Percentiles rank a stretch among this genome's conserved stretches.
phyloP scores from a whole-genome alignment of 2,113 vertebrate species.

The Periophthalmodon schlosseri region DNA sequence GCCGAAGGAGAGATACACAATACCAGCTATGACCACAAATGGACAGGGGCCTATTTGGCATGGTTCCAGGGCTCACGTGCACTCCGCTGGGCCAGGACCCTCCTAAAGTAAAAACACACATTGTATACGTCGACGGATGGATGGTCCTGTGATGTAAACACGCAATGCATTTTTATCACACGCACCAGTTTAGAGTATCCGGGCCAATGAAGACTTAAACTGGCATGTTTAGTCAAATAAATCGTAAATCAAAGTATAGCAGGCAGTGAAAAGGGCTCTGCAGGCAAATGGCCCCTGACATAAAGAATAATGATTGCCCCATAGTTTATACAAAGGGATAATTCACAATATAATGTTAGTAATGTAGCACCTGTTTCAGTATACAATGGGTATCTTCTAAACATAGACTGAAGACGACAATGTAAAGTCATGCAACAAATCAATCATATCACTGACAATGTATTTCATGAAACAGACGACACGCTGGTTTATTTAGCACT shows the following conservation, averaged over 20 bases:
- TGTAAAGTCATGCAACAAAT: not conserved
- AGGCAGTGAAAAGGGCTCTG: constrained; percentile 14
- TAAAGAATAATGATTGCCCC: constrained; percentile 22
- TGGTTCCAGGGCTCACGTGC: constrained; percentile 57
- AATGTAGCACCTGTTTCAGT: constrained; percentile 29
- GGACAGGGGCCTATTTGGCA: constrained; percentile 47
- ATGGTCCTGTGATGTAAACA: constrained; percentile 41
- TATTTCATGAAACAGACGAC: not conserved
- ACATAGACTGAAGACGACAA: constrained; percentile 1
- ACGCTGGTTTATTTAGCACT: not conserved
- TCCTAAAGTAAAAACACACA: constrained; percentile 30
- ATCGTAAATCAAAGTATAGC: constrained; percentile 38
- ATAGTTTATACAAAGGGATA: constrained; percentile 20
- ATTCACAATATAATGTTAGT: constrained; percentile 18
- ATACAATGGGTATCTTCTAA: not conserved
- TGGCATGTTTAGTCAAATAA: constrained; percentile 20
- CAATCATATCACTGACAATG: not conserved
- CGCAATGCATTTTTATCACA: constrained; percentile 13
- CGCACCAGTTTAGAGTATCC: constrained; percentile 24
- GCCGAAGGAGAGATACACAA: constrained; percentile 41
- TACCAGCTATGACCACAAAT: constrained; percentile 62
- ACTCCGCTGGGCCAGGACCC: constrained; percentile 5
- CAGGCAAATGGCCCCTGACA: constrained; percentile 19
- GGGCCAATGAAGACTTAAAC: constrained; percentile 26
- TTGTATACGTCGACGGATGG: constrained; percentile 20